These are phyloP conservation scores for Zoanthus sociatus DNA, from an alignment of 92 coral and sea anemone species.

Conservation along the genomic window DNA sequence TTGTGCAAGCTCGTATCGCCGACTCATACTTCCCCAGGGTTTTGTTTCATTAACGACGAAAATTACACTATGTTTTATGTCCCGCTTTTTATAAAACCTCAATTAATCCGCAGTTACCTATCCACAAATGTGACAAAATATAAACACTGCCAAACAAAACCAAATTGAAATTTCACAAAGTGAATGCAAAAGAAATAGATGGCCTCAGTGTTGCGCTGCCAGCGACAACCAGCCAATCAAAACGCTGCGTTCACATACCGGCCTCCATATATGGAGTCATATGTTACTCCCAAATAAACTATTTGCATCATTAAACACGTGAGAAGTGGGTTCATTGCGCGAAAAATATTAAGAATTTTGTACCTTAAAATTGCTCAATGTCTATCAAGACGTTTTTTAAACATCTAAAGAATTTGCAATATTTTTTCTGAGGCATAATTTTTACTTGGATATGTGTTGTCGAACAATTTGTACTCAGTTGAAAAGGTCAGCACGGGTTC, in stretches of 20 bases:
- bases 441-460: too few relatives aligned
- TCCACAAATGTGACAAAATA: slow-evolving; percentile 38
- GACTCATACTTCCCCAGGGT: slow-evolving; percentile 67
- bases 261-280: slow-evolving; percentile 35
- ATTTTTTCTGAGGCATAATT: too few relatives aligned
- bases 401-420: not conserved
- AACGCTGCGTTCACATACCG: slow-evolving; percentile 34
- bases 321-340: not conserved
- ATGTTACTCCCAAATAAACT: slow-evolving; percentile 23
- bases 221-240: slow-evolving; percentile 25
- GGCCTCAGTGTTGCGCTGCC: slow-evolving; percentile 38
- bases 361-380: not conserved
- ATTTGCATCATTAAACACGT: slow-evolving; percentile 42
- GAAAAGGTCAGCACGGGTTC: too few relatives aligned
- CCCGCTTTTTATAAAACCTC: not conserved
- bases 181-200: slow-evolving; percentile 28
- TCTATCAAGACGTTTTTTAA: not conserved
- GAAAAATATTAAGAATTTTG: not conserved
- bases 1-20: slow-evolving; percentile 82
- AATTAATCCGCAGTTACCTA: slow-evolving; percentile 34
- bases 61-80: not conserved
- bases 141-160: slow-evolving; percentile 43
- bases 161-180: slow-evolving; percentile 32
- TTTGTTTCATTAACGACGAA: slow-evolving; percentile 20
- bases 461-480: too few relatives aligned